Evolutionary conservation across 2,113 vertebrate species (phyloP).

Genomic region (Lates calcarifer): DNA sequence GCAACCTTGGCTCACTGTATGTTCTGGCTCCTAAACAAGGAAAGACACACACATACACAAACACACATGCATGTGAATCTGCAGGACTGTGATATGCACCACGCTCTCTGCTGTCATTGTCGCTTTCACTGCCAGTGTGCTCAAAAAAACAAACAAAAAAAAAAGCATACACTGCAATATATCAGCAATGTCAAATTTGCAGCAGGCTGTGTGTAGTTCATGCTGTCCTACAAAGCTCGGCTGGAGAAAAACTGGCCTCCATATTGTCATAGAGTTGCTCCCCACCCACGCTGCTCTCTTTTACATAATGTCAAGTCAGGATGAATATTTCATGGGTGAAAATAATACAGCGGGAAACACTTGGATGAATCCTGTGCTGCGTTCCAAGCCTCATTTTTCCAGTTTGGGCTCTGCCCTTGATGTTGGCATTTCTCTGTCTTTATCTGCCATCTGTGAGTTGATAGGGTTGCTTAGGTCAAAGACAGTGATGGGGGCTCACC

Average conservation of each 20-base stretch:
- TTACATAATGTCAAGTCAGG: slow-evolving; percentile 42
- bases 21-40: background rate
- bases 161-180: slow-evolving; percentile 34
- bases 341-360: slow-evolving; percentile 36
- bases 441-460: slow-evolving; percentile 15
- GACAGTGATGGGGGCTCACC: background rate
- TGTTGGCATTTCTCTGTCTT: slow-evolving; percentile 35
- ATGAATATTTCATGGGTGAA: slow-evolving; percentile 50
- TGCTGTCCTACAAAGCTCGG: slow-evolving; percentile 17
- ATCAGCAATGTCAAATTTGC: slow-evolving; percentile 44
- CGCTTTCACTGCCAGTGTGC: slow-evolving; percentile 8
- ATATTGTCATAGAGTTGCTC: slow-evolving; percentile 22
- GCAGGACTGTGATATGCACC: background rate
- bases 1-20: background rate
- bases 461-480: slow-evolving; percentile 34
- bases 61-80: background rate
- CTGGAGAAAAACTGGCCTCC: slow-evolving; percentile 14
- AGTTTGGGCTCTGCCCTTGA: slow-evolving; percentile 2
- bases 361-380: background rate
- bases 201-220: slow-evolving; percentile 26
- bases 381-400: background rate
- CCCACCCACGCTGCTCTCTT: slow-evolving; percentile 31
- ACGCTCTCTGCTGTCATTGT: slow-evolving; percentile 32
- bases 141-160: background rate
- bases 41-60: slow-evolving; percentile 1